Base-by-base conservation (phyloP, 2,797 vertebrate species). In the Platyrinchus mystaceus region DNA sequence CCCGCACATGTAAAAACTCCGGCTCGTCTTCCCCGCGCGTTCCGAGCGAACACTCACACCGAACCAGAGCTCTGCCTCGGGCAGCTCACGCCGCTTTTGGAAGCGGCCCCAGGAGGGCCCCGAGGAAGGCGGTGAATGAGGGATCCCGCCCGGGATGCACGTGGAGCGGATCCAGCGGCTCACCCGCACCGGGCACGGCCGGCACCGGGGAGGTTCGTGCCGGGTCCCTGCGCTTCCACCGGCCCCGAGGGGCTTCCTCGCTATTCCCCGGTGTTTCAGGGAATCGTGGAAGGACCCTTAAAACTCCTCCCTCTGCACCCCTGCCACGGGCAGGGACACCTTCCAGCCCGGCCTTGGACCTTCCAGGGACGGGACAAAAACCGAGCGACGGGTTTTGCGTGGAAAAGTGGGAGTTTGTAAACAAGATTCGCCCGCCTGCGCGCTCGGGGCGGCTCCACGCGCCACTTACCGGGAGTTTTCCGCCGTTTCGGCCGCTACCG, bases 41-140 rank as follows among this genome's bases (percentile, higher is more conserved):
- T 0, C 8, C 9, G 9, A 46, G 27, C 14, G 37, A 66, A 19
- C n/a, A 0, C 5, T 23, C 30, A 2, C 1, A 1, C 4, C 1
- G 49, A 0, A 24, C 3, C 4, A 9, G 14, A 43, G 71, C 84
- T 30, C 11, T 10, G 7, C 16, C 26, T 4, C 4, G 2, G 37
- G 6, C 12, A 5, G 53, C 80, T 7, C 5, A 8, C 3, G 20
- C 56, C 1, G 11, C 7, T 59, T 49, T 9, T 2, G 87, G 71
- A 14, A n/a, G 27, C 11, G 0, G 18, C 30, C 41, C 21, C 66
- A 0, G 8, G 6, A 43, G 26, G 52, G 53, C 50, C 10, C 28
- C 15, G 15, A 3, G 0, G 26, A 22, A 53, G 7, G 16, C 5
- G 13, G 4, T 53, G 17, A 28, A 83, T 34, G 2, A 21, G 66